A percentile compares a stretch with the other conserved stretches of the same genome.
These are phyloP conservation scores for Ancistrus triradiatus DNA, from an alignment of 2,113 vertebrate species.

Conservation along the genomic window DNA sequence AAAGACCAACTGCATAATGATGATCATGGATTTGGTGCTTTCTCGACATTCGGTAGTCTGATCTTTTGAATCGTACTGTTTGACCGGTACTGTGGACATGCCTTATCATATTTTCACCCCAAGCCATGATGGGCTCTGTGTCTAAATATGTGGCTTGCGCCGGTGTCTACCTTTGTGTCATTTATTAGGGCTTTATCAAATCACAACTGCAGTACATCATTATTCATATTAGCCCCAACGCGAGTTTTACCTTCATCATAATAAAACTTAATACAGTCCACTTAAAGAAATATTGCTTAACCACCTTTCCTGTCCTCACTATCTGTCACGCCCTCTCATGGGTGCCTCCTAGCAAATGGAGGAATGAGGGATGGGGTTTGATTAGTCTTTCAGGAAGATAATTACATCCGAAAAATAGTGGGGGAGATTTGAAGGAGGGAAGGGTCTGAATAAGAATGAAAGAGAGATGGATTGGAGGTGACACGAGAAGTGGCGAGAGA, in stretches of 20 bases:
- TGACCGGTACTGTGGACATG: no score
- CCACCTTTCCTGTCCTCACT: conserved; percentile 8
- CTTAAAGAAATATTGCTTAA: conserved; percentile 23
- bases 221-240: no score
- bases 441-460: conserved; percentile 14
- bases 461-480: background rate
- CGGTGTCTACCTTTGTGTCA: no score
- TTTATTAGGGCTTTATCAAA: no score
- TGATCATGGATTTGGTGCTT: no score
- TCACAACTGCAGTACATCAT: no score
- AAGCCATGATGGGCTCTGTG: no score
- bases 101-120: no score
- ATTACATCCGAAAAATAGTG: conserved; percentile 5
- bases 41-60: no score
- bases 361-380: conserved; percentile 22
- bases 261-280: conserved; percentile 3
- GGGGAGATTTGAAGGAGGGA: conserved; percentile 14
- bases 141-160: no score
- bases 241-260: conserved; percentile 23
- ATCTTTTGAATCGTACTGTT: no score
- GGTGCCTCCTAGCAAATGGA: conserved; percentile 9
- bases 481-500: background rate
- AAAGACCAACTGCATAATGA: no score
- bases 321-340: conserved; percentile 4
- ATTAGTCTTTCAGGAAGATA: conserved; percentile 30